Evolutionary conservation across 2,888 invertebrate genomes (phyloP).

Genomic region (Amaurobius ferox): DNA sequence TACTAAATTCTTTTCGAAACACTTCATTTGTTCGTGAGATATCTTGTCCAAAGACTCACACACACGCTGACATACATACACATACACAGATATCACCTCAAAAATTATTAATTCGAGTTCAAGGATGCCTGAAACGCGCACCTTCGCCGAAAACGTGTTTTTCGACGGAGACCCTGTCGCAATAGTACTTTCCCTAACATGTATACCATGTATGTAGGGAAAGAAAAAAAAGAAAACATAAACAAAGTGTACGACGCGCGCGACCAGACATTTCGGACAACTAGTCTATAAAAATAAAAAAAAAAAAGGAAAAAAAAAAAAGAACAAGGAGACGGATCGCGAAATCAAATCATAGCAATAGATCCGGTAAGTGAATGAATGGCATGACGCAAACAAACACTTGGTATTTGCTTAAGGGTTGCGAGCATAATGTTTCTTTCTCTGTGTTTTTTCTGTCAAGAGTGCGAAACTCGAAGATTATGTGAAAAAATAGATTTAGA

Average conservation of each 20-base stretch:
- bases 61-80: too few relatives aligned
- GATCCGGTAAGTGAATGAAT: constrained; percentile 48
- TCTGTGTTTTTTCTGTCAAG: constrained; percentile 15
- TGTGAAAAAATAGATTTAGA: constrained; percentile 32
- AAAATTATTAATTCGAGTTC: too few relatives aligned
- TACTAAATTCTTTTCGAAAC: too few relatives aligned
- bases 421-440: constrained; percentile 5
- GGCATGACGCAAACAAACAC: constrained; percentile 52
- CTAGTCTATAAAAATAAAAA: not conserved
- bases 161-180: too few relatives aligned
- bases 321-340: constrained; percentile 6
- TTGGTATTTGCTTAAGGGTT: constrained; percentile 41
- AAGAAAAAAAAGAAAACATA: not conserved
- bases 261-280: constrained; percentile 34
- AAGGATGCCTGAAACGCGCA: too few relatives aligned
- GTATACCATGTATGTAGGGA: not conserved
- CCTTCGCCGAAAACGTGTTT: too few relatives aligned
- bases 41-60: too few relatives aligned
- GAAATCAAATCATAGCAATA: constrained; percentile 43
- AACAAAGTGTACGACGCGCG: not conserved
- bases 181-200: too few relatives aligned
- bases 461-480: constrained; percentile 25
- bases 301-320: not conserved
- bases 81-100: too few relatives aligned
- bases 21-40: too few relatives aligned